Evolutionary conservation across 2,888 invertebrate genomes (phyloP).

Genomic region (Hesperia comma): DNA sequence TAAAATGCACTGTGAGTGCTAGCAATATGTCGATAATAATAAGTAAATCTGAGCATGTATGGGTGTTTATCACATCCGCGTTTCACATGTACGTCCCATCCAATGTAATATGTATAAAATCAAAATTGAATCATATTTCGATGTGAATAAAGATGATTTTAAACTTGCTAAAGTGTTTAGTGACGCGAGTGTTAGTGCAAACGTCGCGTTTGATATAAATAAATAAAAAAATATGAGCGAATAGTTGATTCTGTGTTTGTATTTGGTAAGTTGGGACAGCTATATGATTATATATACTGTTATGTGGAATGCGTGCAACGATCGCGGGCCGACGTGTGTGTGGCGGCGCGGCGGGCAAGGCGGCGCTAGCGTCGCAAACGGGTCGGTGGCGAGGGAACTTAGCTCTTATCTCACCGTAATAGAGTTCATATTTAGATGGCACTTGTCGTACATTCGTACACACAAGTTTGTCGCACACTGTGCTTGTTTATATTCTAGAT

Average conservation of each 20-base stretch:
- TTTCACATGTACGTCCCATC: not conserved
- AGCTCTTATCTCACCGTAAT: not conserved
- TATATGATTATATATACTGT: conserved; percentile 65
- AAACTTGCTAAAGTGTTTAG: conserved; percentile 35
- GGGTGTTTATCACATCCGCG: not conserved
- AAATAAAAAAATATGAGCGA: conserved; percentile 51
- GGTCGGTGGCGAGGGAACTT: not conserved
- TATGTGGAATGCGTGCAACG: conserved; percentile 57
- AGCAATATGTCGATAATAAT: not conserved
- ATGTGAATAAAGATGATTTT: conserved; percentile 35
- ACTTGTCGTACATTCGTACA: not conserved
- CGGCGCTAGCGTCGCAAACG: not conserved
- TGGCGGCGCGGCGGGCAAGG: conserved; percentile 38
- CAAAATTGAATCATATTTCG: conserved; percentile 25
- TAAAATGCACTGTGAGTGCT: conserved; percentile 31
- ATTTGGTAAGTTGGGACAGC: conserved; percentile 77
- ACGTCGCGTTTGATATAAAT: conserved; percentile 45
- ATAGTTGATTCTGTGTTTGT: conserved; percentile 78
- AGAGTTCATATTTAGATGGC: conserved; percentile 8
- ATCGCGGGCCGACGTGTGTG: conserved; percentile 63
- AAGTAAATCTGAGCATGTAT: not conserved
- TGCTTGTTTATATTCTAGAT: conserved; percentile 6
- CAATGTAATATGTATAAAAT: conserved; percentile 2
- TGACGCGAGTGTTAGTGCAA: conserved; percentile 51
- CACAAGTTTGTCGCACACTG: not conserved